phyloP scores from a whole-genome alignment of 1,140 invertebrate species.

The Chironomus tepperi region DNA sequence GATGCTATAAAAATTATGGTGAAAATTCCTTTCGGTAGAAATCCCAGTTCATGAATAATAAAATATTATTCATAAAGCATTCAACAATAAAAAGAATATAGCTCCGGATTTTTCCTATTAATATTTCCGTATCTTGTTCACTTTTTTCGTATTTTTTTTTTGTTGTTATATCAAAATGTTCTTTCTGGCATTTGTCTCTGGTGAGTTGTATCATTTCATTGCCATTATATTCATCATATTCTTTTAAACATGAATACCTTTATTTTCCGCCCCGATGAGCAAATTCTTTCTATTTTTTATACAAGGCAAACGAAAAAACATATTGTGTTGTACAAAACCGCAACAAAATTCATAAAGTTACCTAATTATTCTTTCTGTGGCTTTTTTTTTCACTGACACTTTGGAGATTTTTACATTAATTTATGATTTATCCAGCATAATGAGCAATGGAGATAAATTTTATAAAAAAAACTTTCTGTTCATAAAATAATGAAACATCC shows the following conservation, averaged over 20 bases:
- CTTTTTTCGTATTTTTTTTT: neutral
- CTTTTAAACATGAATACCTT: neutral
- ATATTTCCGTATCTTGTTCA: conserved; percentile 15
- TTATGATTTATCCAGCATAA: too few relatives aligned
- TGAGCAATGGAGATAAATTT: neutral
- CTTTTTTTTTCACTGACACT: neutral
- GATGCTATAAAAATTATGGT: conserved; percentile 10
- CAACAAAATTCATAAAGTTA: conserved; percentile 9
- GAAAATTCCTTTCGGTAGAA: conserved; percentile 4
- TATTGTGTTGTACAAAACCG: neutral
- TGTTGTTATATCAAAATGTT: neutral
- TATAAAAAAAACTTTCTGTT: neutral
- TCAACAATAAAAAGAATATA: conserved; percentile 22
- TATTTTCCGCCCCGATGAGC: neutral
- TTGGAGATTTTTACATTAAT: too few relatives aligned
- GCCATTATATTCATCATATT: conserved; percentile 22
- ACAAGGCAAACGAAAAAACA: neutral
- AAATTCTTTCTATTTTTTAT: neutral
- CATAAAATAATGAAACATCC: neutral
- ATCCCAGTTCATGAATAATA: conserved; percentile 23
- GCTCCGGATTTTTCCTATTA: neutral
- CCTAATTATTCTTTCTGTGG: neutral
- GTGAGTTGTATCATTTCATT: conserved; percentile 21
- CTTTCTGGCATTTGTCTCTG: conserved; percentile 20
- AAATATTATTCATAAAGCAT: conserved; percentile 24